phyloP scores from a whole-genome alignment of 2,113 vertebrate species.

The Phylloscopus whistleri region DNA sequence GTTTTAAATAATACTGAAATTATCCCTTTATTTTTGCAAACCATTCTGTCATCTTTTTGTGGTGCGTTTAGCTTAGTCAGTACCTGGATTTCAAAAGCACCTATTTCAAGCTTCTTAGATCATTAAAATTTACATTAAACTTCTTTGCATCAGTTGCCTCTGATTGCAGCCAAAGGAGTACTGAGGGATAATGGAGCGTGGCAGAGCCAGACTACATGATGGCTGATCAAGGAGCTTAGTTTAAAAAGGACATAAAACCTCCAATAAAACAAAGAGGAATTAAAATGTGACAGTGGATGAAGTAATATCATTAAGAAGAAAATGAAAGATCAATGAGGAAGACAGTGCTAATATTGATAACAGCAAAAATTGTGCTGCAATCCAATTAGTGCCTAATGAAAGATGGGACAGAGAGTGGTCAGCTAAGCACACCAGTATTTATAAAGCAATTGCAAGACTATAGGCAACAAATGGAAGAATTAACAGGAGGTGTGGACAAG shows the following conservation, averaged over 20 bases:
- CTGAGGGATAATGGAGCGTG: neutral
- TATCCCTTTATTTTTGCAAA: neutral
- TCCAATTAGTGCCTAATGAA: neutral
- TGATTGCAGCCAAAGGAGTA: neutral
- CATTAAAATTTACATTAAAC: neutral
- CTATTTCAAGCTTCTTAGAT: neutral
- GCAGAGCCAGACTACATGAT: neutral
- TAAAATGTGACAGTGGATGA: neutral
- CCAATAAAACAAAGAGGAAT: neutral
- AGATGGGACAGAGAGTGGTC: neutral
- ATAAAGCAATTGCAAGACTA: neutral
- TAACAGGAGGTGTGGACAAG: neutral
- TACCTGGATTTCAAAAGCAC: neutral
- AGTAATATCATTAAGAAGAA: neutral
- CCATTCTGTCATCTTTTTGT: neutral
- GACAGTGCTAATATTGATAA: neutral
- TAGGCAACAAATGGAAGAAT: neutral
- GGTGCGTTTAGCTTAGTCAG: neutral
- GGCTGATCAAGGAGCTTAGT: neutral
- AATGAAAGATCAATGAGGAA: slow-evolving; percentile 14
- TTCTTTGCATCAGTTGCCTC: neutral
- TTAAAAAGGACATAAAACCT: neutral
- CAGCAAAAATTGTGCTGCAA: neutral
- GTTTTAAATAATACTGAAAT: neutral
- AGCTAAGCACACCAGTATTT: neutral